Conservation (phyloP, 2,797 vertebrate genomes). For the Chaenodraco wilsoni region DNA sequence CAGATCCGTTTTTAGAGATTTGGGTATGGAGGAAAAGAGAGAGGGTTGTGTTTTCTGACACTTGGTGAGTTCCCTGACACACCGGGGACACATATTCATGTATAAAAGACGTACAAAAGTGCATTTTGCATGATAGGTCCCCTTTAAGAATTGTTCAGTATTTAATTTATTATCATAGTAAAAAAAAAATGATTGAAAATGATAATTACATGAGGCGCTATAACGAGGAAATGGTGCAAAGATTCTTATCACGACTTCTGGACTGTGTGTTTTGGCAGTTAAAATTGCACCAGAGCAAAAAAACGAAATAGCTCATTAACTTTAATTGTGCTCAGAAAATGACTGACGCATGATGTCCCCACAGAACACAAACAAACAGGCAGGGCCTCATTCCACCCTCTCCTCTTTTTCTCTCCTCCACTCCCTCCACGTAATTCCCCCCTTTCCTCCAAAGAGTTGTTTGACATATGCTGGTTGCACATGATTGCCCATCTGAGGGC, state of each 20-base stretch:
- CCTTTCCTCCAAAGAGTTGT: constrained; percentile 65
- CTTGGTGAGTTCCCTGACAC: no score
- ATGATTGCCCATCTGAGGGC: constrained; percentile 75
- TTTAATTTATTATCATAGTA: no score
- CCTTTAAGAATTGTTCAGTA: no score
- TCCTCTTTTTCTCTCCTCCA: constrained; percentile 4
- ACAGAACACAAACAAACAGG: constrained; percentile 68
- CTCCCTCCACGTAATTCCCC: constrained; percentile 17
- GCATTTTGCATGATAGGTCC: no score
- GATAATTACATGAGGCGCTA: not conserved
- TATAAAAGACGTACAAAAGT: no score
- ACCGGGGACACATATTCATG: no score
- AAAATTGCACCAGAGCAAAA: constrained; percentile 37
- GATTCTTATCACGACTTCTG: constrained; percentile 18
- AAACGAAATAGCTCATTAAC: constrained; percentile 70
- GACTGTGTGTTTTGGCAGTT: constrained; percentile 22
- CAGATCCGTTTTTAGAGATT: no score
- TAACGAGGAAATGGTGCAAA: not conserved
- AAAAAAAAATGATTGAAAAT: not conserved
- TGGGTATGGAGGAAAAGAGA: no score
- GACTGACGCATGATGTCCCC: constrained; percentile 73
- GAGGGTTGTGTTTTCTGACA: no score
- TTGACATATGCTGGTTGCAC: constrained; percentile 80
- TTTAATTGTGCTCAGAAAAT: constrained; percentile 73
- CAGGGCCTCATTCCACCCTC: constrained; percentile 42